phyloP scores from a whole-genome alignment of 2,113 vertebrate species.

The Marcusenius ussheri region DNA sequence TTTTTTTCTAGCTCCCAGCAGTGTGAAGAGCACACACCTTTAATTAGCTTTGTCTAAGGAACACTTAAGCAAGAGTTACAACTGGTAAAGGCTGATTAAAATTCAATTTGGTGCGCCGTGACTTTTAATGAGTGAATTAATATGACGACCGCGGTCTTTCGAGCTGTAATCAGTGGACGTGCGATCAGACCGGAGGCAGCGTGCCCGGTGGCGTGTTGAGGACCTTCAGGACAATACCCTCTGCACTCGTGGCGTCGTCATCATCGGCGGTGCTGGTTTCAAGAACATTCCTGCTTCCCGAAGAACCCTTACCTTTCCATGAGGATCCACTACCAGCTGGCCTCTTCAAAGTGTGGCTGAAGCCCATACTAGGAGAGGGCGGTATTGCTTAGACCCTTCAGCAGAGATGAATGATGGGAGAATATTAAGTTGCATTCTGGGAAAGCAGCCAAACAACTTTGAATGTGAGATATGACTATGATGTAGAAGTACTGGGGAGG shows the following conservation, averaged over 20 bases:
- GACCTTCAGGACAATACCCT: neutral
- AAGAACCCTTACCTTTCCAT: neutral
- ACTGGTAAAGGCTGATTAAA: slow-evolving; percentile 6
- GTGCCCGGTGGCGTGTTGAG: neutral
- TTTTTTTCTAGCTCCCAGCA: neutral
- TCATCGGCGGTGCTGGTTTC: neutral
- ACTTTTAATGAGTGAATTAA: slow-evolving; percentile 12
- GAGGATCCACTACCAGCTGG: neutral
- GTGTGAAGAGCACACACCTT: neutral
- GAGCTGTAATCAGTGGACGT: neutral
- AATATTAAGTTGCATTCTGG: slow-evolving; percentile 9
- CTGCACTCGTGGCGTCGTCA: neutral
- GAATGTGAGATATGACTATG: slow-evolving; percentile 10
- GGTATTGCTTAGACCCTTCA: neutral
- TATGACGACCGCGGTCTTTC: neutral
- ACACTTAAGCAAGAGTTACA: neutral
- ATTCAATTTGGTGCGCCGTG: neutral
- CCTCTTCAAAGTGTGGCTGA: neutral
- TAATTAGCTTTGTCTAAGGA: neutral
- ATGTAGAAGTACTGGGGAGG: neutral
- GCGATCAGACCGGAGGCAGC: neutral
- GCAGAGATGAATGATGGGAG: neutral
- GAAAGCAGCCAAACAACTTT: neutral
- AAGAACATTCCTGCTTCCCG: neutral
- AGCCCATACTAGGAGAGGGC: neutral